These are phyloP conservation scores for Andrena hattorfiana DNA, from an alignment of 2,888 invertebrate species.

Conservation along the genomic window DNA sequence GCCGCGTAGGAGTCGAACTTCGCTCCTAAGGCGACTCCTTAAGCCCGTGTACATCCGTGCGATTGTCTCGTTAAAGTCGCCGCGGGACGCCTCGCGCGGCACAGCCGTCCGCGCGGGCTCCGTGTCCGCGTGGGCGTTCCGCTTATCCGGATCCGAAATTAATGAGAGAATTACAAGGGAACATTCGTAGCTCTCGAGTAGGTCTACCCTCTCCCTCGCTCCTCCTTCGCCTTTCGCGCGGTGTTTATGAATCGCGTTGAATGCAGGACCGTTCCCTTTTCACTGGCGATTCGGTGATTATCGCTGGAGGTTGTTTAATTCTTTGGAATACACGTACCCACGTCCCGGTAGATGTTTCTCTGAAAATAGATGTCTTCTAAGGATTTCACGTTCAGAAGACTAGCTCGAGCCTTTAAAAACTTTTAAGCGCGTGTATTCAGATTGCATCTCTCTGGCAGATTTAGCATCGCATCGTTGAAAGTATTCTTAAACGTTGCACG, in stretches of 20 bases:
- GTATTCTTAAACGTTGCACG: constrained; percentile 14
- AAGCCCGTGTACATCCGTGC: constrained; percentile 63
- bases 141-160: constrained; percentile 52
- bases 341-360: too few relatives aligned
- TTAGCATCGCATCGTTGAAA: background rate
- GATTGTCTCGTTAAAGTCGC: constrained; percentile 79
- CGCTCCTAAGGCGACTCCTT: constrained; percentile 63
- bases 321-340: too few relatives aligned
- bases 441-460: background rate
- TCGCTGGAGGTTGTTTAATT: background rate
- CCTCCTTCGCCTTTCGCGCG: background rate
- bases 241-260: background rate
- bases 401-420: too few relatives aligned
- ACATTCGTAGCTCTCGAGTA: constrained; percentile 25
- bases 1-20: constrained; percentile 75
- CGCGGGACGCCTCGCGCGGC: constrained; percentile 66
- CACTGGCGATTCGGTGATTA: background rate
- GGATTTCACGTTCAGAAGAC: too few relatives aligned
- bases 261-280: too few relatives aligned
- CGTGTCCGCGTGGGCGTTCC: constrained; percentile 42
- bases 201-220: background rate
- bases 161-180: constrained; percentile 55
- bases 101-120: constrained; percentile 22
- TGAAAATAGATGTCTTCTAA: too few relatives aligned
- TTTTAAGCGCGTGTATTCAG: too few relatives aligned